Conservation (phyloP, 2,797 vertebrate species). For the Podargus strigoides region DNA sequence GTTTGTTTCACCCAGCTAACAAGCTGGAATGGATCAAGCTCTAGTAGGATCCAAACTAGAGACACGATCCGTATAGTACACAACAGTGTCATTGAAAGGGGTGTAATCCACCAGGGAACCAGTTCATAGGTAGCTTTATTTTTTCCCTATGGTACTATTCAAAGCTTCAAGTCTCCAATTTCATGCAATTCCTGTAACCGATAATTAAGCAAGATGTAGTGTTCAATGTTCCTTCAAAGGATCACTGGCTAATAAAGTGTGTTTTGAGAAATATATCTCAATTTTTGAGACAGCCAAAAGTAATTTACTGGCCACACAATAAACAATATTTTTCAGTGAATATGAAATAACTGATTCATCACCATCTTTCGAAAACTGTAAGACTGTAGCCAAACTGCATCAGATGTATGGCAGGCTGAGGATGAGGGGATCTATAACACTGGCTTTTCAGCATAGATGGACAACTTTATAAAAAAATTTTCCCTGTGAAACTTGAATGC, state of each 20-base stretch:
- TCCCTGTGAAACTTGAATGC: neutral
- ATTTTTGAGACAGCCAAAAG: neutral
- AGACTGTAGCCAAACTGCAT: neutral
- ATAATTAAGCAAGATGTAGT: neutral
- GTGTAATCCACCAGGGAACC: neutral
- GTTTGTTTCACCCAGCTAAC: neutral
- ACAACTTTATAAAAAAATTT: neutral
- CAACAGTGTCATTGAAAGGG: neutral
- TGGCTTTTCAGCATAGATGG: neutral
- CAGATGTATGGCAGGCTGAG: neutral
- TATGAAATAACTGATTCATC: neutral
- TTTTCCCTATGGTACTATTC: neutral
- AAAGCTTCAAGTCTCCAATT: neutral
- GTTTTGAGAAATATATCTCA: neutral
- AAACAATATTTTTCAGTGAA: neutral
- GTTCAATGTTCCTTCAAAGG: neutral
- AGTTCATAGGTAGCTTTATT: neutral
- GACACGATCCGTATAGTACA: neutral
- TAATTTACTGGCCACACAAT: neutral
- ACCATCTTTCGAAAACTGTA: neutral
- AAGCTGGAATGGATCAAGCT: neutral
- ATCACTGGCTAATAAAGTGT: neutral
- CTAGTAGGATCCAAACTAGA: neutral
- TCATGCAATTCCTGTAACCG: neutral
- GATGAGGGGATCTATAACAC: neutral